Conservation (phyloP, 1,140 invertebrate species). For the Akabosia matsudoensis region DNA sequence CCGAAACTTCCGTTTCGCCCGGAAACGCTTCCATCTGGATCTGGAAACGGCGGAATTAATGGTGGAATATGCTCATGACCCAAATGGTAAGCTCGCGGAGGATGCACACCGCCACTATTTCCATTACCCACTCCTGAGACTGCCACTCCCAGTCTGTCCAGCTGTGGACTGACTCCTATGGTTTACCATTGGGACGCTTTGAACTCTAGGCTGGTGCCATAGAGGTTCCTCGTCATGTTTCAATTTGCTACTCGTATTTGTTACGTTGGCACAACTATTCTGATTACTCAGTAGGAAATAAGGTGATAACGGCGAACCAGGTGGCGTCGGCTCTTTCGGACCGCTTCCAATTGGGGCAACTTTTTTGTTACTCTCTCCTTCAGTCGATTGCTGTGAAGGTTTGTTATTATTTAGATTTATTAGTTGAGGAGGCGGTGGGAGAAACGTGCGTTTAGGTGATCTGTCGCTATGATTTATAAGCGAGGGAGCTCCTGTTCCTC, state of each 20-base stretch:
- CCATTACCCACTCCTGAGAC: not conserved
- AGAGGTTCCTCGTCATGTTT: conserved; percentile 11
- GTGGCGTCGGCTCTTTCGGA: conserved; percentile 11
- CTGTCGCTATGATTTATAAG: conserved; percentile 17
- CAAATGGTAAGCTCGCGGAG: conserved; percentile 19
- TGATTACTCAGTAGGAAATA: conserved; percentile 25
- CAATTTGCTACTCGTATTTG: not conserved
- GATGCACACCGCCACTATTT: not conserved
- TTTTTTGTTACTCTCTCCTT: conserved; percentile 14
- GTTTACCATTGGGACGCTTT: conserved; percentile 17
- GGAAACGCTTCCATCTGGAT: conserved; percentile 12
- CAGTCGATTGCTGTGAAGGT: conserved; percentile 12
- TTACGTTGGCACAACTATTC: conserved; percentile 15
- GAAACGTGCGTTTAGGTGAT: conserved; percentile 27
- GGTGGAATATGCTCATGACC: conserved; percentile 18
- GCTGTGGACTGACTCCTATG: conserved; percentile 20
- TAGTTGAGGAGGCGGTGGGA: conserved; percentile 4
- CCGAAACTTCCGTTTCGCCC: conserved; percentile 5
- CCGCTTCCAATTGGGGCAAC: not conserved
- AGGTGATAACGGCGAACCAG: conserved; percentile 14
- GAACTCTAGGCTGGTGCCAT: conserved; percentile 14
- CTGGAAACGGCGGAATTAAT: not conserved
- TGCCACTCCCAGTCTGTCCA: not conserved
- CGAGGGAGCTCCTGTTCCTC: not conserved
- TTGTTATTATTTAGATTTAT: conserved; percentile 26